Evolutionary conservation across 2,113 vertebrate genomes (phyloP).

Genomic region (Rhinolophus sinicus): DNA sequence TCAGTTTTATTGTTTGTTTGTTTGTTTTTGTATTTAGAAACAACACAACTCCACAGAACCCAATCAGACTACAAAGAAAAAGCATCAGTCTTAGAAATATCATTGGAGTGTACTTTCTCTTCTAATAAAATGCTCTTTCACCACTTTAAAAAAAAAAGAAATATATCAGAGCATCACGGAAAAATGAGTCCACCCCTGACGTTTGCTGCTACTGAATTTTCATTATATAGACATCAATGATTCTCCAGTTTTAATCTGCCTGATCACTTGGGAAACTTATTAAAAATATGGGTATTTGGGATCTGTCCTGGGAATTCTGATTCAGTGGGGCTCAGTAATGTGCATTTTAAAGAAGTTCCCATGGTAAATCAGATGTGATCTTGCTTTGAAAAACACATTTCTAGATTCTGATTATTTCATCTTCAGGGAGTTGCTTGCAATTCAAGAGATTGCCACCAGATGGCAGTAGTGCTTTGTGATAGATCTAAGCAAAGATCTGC

Average conservation of each 20-base stretch:
- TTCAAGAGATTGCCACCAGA: not conserved
- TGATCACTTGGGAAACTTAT: not conserved
- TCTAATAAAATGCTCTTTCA: too few relatives aligned
- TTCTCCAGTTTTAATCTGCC: not conserved
- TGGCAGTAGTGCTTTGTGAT: conserved; percentile 57
- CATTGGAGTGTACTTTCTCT: too few relatives aligned
- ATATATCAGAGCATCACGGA: not conserved
- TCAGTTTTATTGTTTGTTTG: not conserved
- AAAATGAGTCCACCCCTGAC: not conserved
- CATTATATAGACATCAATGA: not conserved
- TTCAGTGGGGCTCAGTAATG: not conserved
- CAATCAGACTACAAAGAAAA: not conserved
- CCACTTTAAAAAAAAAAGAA: too few relatives aligned
- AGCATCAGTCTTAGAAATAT: not conserved
- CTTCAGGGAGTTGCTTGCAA: conserved; percentile 40
- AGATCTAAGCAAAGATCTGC: not conserved
- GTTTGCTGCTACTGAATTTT: conserved; percentile 2
- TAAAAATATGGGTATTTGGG: not conserved
- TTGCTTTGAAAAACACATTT: not conserved
- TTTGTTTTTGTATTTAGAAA: not conserved
- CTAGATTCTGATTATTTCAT: not conserved
- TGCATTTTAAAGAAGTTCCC: not conserved
- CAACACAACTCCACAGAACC: not conserved
- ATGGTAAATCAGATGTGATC: not conserved
- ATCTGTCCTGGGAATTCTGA: not conserved